A percentile compares a stretch with the other conserved stretches of the same genome.
phyloP scores from a whole-genome alignment of 1,140 invertebrate genomes.

The Matsumurasca onukii region DNA sequence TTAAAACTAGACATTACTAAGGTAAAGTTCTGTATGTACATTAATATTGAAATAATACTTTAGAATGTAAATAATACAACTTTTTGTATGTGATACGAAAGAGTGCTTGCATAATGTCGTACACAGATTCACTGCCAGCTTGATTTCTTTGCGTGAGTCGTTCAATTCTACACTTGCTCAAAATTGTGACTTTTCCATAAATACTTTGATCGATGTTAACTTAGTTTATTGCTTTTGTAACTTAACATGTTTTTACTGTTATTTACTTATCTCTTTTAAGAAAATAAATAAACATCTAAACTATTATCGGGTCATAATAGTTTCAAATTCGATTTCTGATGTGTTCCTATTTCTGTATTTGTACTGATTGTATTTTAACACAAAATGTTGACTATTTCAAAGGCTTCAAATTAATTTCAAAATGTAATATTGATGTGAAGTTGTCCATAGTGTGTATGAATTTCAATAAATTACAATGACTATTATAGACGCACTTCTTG shows the following conservation, averaged over 20 bases:
- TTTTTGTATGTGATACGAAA: neutral
- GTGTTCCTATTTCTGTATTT: neutral
- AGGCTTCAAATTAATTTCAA: neutral
- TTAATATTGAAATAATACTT: too few species aligned
- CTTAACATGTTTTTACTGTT: too few species aligned
- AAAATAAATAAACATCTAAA: too few species aligned
- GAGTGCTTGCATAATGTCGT: constrained; percentile 15
- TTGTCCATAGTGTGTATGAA: constrained; percentile 21
- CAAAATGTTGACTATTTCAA: neutral
- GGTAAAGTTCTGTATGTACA: too few species aligned
- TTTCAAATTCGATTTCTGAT: too few species aligned
- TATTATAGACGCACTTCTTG: too few species aligned
- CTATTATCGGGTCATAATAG: too few species aligned
- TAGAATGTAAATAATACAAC: too few species aligned
- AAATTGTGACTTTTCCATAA: neutral
- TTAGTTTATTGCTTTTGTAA: too few species aligned
- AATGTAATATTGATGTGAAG: constrained; percentile 12
- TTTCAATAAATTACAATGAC: constrained; percentile 19
- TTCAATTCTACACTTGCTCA: constrained; percentile 5
- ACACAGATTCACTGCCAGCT: constrained; percentile 8
- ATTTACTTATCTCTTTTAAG: too few species aligned
- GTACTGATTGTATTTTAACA: neutral
- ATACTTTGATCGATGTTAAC: neutral
- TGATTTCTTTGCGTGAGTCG: neutral
- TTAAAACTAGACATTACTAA: too few species aligned